Evolutionary conservation across 2,888 invertebrate genomes (phyloP), one percentile per base, ranked within the genome.

Genomic region (Barypeithes pellucidus): DNA sequence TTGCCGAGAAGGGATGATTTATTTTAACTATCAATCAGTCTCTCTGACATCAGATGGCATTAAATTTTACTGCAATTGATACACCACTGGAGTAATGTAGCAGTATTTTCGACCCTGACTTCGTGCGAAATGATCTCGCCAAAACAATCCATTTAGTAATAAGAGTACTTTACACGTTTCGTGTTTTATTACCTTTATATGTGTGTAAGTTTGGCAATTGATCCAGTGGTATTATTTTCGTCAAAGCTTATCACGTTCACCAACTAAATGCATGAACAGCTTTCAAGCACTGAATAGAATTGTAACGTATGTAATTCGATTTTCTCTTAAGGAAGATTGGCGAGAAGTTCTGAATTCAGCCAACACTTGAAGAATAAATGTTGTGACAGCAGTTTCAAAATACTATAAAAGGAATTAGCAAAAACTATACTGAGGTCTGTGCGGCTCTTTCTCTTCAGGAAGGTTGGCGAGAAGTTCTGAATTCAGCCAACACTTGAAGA

Each of bases 111-210:
- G 68, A 70, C 77, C 78, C 76, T 77, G 77, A 76, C 77, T 79
- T 77, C 75, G 76, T 77, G 60, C 72, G 76, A 78, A 78, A 76
- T 77, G 76, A 78, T 77, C 77, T 77, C 72, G 73, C 63, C 76
- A 73, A 73, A 78, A 77, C 76, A 76, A 76, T 77, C 36, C 61
- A 41, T 50, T 76, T 65, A 75, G 73, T 71, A 73, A 75, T 75
- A 50, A 61, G 68, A 61, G 61, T 61, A 43, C 47, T 68, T 61
- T 62, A 54, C 69, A 70, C 63, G 36, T 18, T 54, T 50, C 39
- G 63, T 36, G 57, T 70, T 70, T 63, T 63, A 63, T 70, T 61
- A 63, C 69, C 22, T 36, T 60, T 61, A 52, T 61, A 54, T 57
- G 22, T 36, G 54, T 39, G 47, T 50, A 68, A 54, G 43, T 57